Evolutionary conservation across 2,797 vertebrate species (phyloP).

Genomic region (Kryptolebias ocellatus): DNA sequence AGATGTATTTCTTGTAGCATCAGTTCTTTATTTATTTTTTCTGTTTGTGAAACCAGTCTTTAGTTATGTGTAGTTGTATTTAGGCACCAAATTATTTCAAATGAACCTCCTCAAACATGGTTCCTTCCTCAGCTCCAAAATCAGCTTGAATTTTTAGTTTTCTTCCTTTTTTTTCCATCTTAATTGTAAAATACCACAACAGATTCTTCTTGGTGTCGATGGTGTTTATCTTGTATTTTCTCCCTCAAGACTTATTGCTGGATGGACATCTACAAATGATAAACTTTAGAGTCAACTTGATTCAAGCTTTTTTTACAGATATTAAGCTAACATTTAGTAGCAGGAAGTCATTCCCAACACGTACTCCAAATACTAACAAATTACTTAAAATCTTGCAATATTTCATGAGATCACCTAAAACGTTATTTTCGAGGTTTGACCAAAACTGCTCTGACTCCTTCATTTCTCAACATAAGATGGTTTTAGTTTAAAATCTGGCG

Average conservation of each 20-base stretch:
- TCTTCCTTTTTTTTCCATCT: too few relatives aligned
- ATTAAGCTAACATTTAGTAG: background rate
- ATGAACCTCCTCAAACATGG: slow-evolving; percentile 56
- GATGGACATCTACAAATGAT: slow-evolving; percentile 25
- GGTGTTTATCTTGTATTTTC: slow-evolving; percentile 41
- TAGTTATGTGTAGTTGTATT: slow-evolving; percentile 18
- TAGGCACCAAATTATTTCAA: slow-evolving; percentile 14
- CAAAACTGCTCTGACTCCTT: too few relatives aligned
- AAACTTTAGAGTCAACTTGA: slow-evolving; percentile 9
- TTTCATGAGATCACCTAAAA: too few relatives aligned
- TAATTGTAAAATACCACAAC: slow-evolving; percentile 33
- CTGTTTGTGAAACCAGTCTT: slow-evolving; percentile 24
- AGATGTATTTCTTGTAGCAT: slow-evolving; percentile 29
- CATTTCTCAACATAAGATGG: too few relatives aligned
- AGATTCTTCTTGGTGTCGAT: slow-evolving; percentile 51
- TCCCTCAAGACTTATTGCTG: slow-evolving; percentile 1
- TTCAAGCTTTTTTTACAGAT: slow-evolving; percentile 1
- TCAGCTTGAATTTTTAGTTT: too few relatives aligned
- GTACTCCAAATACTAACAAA: background rate
- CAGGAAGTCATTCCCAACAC: background rate
- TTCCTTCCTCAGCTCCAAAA: background rate
- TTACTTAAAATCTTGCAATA: too few relatives aligned
- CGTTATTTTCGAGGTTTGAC: too few relatives aligned
- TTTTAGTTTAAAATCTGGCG: background rate
- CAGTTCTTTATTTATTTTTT: slow-evolving; percentile 4